A percentile compares a stretch with the other conserved stretches of the same genome.
These are phyloP conservation scores for Glossophaga mutica DNA, from an alignment of 2,797 vertebrate species.

Conservation along the genomic window DNA sequence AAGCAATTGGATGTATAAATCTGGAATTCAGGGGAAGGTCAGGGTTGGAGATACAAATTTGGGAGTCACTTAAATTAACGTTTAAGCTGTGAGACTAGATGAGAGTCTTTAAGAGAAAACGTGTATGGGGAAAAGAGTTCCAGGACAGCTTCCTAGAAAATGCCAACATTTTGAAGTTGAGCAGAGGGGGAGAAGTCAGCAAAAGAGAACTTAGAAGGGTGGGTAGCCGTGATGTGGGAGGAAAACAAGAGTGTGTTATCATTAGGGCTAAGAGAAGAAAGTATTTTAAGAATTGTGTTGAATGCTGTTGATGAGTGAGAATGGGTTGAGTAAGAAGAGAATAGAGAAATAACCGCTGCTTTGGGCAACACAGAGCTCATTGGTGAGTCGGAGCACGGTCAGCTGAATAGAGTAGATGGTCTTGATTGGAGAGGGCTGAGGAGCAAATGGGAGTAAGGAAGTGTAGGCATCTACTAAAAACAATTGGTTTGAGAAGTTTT, in stretches of 20 bases:
- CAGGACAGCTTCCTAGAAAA: neutral
- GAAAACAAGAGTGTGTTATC: neutral
- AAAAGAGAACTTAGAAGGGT: neutral
- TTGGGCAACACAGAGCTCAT: neutral
- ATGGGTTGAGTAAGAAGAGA: neutral
- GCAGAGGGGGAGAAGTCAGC: neutral
- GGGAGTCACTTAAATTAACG: neutral
- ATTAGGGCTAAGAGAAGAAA: neutral
- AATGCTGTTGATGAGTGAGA: neutral
- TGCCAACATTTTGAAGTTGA: neutral
- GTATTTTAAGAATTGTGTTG: neutral
- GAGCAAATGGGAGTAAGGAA: neutral
- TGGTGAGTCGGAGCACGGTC: too few relatives aligned
- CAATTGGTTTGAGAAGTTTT: neutral
- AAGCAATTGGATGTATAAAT: neutral
- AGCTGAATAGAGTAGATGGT: neutral
- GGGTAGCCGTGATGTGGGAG: neutral
- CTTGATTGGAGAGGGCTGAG: neutral
- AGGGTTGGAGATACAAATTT: neutral
- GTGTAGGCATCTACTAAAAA: neutral
- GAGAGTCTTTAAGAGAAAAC: neutral
- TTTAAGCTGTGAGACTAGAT: neutral
- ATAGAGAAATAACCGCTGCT: neutral
- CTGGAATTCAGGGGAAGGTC: neutral
- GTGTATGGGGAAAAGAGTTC: neutral